A percentile compares a stretch with the other conserved stretches of the same genome.
These are phyloP conservation scores for Erpornis zantholeuca DNA, from an alignment of 2,113 vertebrate species.

Conservation along the genomic window DNA sequence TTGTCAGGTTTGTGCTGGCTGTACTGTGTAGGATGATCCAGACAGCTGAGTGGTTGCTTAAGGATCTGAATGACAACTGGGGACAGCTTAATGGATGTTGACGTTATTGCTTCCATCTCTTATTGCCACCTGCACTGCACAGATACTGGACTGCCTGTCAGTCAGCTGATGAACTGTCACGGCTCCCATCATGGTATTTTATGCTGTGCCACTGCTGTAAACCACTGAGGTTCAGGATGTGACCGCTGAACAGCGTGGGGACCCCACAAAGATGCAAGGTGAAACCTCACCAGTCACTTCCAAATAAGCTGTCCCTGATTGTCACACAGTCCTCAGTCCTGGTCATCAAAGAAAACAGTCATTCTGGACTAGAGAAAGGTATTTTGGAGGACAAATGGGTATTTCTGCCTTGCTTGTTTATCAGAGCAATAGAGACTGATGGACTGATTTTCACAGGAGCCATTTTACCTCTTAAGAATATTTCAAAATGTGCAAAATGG, in stretches of 20 bases:
- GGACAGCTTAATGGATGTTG: constrained; percentile 44
- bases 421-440: background rate
- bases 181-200: background rate
- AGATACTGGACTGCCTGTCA: constrained; percentile 53
- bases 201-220: background rate
- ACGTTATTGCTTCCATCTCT: constrained; percentile 16
- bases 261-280: background rate
- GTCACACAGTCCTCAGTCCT: background rate
- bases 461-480: background rate
- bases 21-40: background rate
- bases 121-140: constrained; percentile 38
- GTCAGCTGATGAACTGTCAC: constrained; percentile 15
- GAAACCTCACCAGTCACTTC: background rate
- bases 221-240: background rate
- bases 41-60: constrained; percentile 12
- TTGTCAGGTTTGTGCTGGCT: background rate
- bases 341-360: background rate
- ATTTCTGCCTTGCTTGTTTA: background rate
- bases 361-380: background rate
- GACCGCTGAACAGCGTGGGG: background rate
- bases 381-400: background rate
- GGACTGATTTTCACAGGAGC: background rate
- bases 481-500: background rate
- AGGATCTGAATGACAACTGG: constrained; percentile 23
- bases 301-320: background rate